Percentiles rank a stretch among this genome's conserved stretches.
Conservation (phyloP, 2,797 vertebrate genomes). For the Cryptoprocta ferox region DNA sequence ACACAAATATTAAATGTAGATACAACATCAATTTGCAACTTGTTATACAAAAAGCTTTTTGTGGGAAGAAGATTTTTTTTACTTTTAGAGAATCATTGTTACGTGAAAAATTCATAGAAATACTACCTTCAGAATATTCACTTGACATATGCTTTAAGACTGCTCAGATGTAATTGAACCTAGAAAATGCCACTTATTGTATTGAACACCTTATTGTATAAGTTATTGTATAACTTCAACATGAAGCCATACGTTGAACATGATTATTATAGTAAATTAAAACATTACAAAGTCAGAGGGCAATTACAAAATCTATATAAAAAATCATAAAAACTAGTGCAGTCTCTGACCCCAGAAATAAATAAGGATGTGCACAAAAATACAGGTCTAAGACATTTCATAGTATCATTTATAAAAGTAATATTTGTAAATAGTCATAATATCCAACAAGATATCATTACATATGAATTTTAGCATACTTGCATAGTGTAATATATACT, state of each 20-base stretch:
- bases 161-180: neutral
- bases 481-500: fast-evolving
- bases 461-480: neutral
- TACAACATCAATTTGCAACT: neutral
- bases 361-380: neutral
- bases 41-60: neutral
- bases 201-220: too few relatives aligned
- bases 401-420: neutral
- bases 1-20: slow-evolving; percentile 23
- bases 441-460: neutral
- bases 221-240: neutral
- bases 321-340: neutral
- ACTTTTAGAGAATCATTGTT: neutral
- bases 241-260: neutral
- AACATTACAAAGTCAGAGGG: slow-evolving; percentile 25
- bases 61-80: neutral
- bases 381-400: neutral
- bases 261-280: slow-evolving; percentile 34
- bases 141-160: neutral
- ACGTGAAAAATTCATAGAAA: slow-evolving; percentile 6
- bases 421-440: neutral
- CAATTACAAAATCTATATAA: neutral
- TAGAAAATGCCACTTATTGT: slow-evolving; percentile 19
- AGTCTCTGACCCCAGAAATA: neutral
- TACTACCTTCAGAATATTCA: neutral